Evolutionary conservation across 1,140 invertebrate genomes (phyloP), one percentile per base, ranked within the genome.

Genomic region (Pachyrhynchus sulphureomaculatus): DNA sequence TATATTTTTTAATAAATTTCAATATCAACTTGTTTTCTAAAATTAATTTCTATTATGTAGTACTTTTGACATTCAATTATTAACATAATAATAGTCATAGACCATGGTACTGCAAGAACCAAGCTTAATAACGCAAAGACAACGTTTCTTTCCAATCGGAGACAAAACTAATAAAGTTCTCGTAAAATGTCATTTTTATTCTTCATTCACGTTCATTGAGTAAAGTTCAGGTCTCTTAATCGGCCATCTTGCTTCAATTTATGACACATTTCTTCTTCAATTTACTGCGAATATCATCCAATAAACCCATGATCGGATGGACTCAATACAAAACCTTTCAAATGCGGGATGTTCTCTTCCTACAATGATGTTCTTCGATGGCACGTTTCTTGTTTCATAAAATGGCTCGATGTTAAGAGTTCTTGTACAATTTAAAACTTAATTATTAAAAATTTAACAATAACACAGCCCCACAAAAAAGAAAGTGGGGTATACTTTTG

Each of bases 151-250:
- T 56, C 12, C 53, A 34, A 48, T 59, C 34, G 45, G 33, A 61
- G 42, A 45, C 58, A 24, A 53, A 47, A 51, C 49, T 48, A 17
- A 61, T 58, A 58, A 62, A 62, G 54, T 42, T 36, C 39, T 20
- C 58, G 51, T 66, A 66, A 62, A 66, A 58, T 57, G 32, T 24
- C 52, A 52, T 61, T 51, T 61, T 61, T 61, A 61, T 61, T 53
- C 49, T 36, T 45, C 48, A 45, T 51, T 53, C 49, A 51, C 45
- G 48, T 61, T 61, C 58, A 53, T 61, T 53, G 48, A 61, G 58
- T 61, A 59, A 59, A 44, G 56, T 51, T 59, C 45, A 20, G 58
- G 32, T 44, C 42, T 21, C 39, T 34, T 61, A 61, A 61, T 61
- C 58, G 58, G 37, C 41, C 37, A 48, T 61, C 49, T n/a, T 24